Percentiles rank a stretch among this genome's conserved stretches.
Conservation (phyloP, 2,888 invertebrate species). For the Agrilus mali region DNA sequence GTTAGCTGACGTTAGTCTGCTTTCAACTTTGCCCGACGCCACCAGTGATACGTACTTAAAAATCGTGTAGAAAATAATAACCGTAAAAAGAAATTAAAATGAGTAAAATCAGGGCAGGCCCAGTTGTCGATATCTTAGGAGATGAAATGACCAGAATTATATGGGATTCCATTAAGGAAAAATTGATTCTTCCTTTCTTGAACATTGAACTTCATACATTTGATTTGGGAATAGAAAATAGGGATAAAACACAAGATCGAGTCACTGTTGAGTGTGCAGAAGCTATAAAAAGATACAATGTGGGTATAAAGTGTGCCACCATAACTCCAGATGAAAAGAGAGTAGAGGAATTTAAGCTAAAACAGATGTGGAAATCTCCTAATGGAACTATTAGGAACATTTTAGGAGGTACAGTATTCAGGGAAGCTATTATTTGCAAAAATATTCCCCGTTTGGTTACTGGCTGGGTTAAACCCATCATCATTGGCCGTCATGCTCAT, state of each 20-base stretch:
- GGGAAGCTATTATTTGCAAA: slow-evolving; percentile 79
- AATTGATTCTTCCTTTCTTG: slow-evolving; percentile 89
- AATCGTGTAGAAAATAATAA: not conserved
- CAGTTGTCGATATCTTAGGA: slow-evolving; percentile 86
- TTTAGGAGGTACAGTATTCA: slow-evolving; percentile 67
- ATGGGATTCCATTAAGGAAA: slow-evolving; percentile 96
- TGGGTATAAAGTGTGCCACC: slow-evolving; percentile 97
- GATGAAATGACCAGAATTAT: slow-evolving; percentile 97
- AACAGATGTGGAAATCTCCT: slow-evolving; percentile 86
- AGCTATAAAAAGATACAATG: slow-evolving; percentile 93
- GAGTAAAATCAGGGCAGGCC: slow-evolving; percentile 66
- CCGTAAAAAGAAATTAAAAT: slow-evolving; percentile 23
- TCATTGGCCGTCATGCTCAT: slow-evolving; percentile 97
- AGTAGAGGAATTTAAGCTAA: slow-evolving; percentile 80
- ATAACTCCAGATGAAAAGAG: slow-evolving; percentile 96
- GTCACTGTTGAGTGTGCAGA: slow-evolving; percentile 95
- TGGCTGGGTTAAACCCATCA: slow-evolving; percentile 92
- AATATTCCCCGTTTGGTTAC: slow-evolving; percentile 92
- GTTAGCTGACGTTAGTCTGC: not conserved
- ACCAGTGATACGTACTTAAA: not conserved
- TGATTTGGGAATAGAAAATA: slow-evolving; percentile 90
- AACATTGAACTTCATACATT: slow-evolving; percentile 89
- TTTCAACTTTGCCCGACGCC: not conserved
- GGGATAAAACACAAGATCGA: slow-evolving; percentile 88
- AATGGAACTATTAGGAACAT: slow-evolving; percentile 84